A percentile compares a stretch with the other conserved stretches of the same genome.
Conservation (phyloP, 2,888 invertebrate species). For the Gisinianus flammeolus region DNA sequence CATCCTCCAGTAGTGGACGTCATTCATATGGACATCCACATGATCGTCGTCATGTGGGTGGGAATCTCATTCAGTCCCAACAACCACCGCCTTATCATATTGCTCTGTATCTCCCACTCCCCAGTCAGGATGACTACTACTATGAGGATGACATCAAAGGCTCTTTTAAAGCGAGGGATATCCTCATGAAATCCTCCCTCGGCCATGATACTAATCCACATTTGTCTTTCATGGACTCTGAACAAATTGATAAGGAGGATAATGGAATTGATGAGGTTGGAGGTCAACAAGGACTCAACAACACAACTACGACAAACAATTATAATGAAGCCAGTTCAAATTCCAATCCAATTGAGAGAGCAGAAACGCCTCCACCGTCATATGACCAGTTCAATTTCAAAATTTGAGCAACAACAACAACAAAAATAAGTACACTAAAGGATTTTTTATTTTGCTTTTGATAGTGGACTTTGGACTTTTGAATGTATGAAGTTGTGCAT, state of each 20-base stretch:
- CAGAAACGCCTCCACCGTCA: slow-evolving; percentile 52
- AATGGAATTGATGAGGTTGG: not conserved
- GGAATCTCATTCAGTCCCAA: slow-evolving; percentile 19
- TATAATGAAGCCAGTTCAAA: not conserved
- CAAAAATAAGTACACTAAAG: too few relatives aligned
- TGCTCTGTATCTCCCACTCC: slow-evolving; percentile 52
- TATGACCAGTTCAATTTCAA: slow-evolving; percentile 34
- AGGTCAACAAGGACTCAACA: too few relatives aligned
- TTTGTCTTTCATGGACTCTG: too few relatives aligned
- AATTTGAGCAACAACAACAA: too few relatives aligned
- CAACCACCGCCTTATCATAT: slow-evolving; percentile 57
- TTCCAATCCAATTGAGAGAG: not conserved
- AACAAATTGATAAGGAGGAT: too few relatives aligned
- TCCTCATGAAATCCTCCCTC: not conserved
- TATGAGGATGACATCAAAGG: not conserved
- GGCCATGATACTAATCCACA: too few relatives aligned
- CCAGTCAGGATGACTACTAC: slow-evolving; percentile 33
- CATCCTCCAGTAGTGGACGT: not conserved
- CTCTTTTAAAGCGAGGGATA: not conserved
- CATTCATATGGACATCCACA: not conserved
- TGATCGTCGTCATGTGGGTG: slow-evolving; percentile 14
- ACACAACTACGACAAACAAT: too few relatives aligned
- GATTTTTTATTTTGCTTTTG: not conserved
- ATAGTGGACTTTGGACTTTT: not conserved
- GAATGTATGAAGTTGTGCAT: not conserved